phyloP scores from a whole-genome alignment of 2,113 vertebrate genomes.

The Tinamus guttatus region DNA sequence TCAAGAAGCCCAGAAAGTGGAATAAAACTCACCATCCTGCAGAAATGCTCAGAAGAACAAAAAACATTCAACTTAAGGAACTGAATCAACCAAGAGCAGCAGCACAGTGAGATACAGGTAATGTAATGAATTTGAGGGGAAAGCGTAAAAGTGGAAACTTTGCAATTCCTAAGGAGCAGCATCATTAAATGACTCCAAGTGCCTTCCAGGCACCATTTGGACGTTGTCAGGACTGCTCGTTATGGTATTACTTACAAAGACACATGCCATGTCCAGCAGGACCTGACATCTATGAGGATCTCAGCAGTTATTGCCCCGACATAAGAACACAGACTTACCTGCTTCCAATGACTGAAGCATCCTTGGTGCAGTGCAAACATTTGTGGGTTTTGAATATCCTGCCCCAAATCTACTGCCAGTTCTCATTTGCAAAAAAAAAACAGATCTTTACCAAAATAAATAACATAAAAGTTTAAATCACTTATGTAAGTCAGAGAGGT shows the following conservation, averaged over 20 bases:
- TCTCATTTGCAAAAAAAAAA: background rate
- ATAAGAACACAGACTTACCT: background rate
- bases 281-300: background rate
- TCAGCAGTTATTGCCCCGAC: too few species aligned
- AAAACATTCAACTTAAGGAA: background rate
- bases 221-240: background rate
- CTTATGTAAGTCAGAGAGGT: background rate
- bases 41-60: background rate
- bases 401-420: background rate
- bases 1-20: background rate
- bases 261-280: accelerated
- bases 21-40: background rate
- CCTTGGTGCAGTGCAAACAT: background rate
- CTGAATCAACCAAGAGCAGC: background rate
- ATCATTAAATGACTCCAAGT: background rate
- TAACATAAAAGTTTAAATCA: background rate
- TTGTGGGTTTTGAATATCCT: background rate
- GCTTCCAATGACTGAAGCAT: background rate
- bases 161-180: background rate
- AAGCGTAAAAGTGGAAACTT: background rate
- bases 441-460: background rate
- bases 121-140: background rate
- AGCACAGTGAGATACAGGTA: background rate
- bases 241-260: background rate
- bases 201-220: too few species aligned